Conservation (phyloP, 2,888 invertebrate species). For the Drosophila barbarae region DNA sequence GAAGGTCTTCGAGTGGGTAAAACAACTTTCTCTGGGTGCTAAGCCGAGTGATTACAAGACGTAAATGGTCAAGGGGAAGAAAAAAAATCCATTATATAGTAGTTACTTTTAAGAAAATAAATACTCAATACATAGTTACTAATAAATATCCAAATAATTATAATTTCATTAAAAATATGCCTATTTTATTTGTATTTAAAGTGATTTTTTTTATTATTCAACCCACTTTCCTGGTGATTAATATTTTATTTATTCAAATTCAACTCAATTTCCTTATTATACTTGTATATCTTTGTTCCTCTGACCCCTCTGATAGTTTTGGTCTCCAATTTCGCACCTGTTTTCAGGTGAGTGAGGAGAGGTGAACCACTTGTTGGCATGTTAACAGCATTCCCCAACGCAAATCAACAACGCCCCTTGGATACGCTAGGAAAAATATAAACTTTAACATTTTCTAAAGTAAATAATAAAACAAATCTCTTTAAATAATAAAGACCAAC, state of each 20-base stretch:
- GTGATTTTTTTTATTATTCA: background rate
- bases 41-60: background rate
- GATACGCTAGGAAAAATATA: background rate
- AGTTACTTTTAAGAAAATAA: background rate
- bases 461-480: background rate
- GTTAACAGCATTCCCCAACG: constrained; percentile 12
- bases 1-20: constrained; percentile 11
- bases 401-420: constrained; percentile 6
- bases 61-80: background rate
- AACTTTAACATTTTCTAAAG: no score
- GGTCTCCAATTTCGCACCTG: constrained; percentile 6
- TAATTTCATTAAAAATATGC: background rate
- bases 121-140: background rate
- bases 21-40: constrained; percentile 1
- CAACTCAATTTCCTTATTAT: background rate
- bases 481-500: no score
- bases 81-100: background rate
- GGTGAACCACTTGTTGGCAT: constrained; percentile 17
- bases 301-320: constrained; percentile 1
- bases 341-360: constrained; percentile 15
- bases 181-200: background rate
- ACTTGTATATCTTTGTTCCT: background rate
- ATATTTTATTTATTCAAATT: background rate
- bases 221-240: background rate
- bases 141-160: background rate